Percentiles rank a stretch among this genome's conserved stretches.
Evolutionary conservation across 2,113 vertebrate species (phyloP).

Genomic region (Neodon shergylaensis): DNA sequence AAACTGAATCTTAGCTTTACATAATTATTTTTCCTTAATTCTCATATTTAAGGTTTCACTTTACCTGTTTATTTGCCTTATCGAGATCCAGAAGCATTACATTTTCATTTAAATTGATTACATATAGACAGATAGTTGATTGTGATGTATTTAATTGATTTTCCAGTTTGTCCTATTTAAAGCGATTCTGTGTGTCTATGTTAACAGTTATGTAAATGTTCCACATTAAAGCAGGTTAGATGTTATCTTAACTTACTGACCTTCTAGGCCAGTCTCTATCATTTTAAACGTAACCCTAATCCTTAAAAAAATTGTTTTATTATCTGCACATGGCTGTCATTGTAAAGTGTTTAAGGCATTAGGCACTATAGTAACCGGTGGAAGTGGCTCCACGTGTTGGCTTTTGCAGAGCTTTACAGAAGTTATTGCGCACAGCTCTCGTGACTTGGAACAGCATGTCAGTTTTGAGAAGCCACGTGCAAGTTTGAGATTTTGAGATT

Average conservation of each 20-base stretch:
- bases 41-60: slow-evolving; percentile 45
- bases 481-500: slow-evolving; percentile 80
- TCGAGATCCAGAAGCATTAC: slow-evolving; percentile 38
- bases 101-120: slow-evolving; percentile 65
- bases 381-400: slow-evolving; percentile 78
- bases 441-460: slow-evolving; percentile 83
- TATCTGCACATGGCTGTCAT: slow-evolving; percentile 78
- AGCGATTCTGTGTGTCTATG: slow-evolving; percentile 76
- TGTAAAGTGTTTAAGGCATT: slow-evolving; percentile 68
- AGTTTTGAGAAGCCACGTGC: slow-evolving; percentile 82
- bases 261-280: slow-evolving; percentile 78
- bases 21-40: slow-evolving; percentile 61
- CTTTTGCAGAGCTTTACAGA: slow-evolving; percentile 50
- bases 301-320: slow-evolving; percentile 77
- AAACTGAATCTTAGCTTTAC: slow-evolving; percentile 38
- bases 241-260: slow-evolving; percentile 85
- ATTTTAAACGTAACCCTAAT: slow-evolving; percentile 80
- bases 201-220: slow-evolving; percentile 85
- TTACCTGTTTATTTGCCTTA: slow-evolving; percentile 54
- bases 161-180: slow-evolving; percentile 80
- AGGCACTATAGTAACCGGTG: slow-evolving; percentile 68
- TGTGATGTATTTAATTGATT: slow-evolving; percentile 69
- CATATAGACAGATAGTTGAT: slow-evolving; percentile 8
- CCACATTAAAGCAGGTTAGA: slow-evolving; percentile 87
- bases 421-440: slow-evolving; percentile 57